phyloP scores from a whole-genome alignment of 2,888 invertebrate species.

The Amiota mariae region DNA sequence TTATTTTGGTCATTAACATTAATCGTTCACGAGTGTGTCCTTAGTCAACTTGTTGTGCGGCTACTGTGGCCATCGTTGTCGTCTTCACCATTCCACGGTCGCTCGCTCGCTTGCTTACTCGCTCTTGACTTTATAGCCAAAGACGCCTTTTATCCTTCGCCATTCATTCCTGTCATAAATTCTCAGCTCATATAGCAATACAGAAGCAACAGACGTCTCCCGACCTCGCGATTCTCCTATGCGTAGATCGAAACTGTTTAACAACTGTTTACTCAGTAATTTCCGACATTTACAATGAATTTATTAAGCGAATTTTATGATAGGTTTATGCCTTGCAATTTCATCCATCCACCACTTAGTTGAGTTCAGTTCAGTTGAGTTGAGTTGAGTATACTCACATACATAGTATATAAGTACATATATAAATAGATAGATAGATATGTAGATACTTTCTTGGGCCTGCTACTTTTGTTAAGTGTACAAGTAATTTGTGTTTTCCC shows the following conservation, averaged over 20 bases:
- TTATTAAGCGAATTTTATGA: slow-evolving; percentile 55
- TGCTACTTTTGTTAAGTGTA: no score
- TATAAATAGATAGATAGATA: background rate
- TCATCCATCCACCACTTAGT: background rate
- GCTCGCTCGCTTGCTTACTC: background rate
- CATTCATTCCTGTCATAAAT: slow-evolving; percentile 34
- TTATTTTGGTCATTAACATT: slow-evolving; percentile 52
- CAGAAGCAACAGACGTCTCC: no score
- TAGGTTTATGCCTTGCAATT: slow-evolving; percentile 38
- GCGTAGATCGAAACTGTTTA: slow-evolving; percentile 40
- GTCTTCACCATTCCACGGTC: background rate
- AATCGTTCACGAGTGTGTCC: slow-evolving; percentile 48
- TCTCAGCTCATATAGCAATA: slow-evolving; percentile 45
- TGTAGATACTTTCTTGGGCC: no score
- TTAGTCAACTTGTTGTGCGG: slow-evolving; percentile 21
- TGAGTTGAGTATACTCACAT: no score
- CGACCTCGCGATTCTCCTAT: background rate
- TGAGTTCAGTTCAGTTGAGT: no score
- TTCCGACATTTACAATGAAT: slow-evolving; percentile 52
- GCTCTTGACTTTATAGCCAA: no score
- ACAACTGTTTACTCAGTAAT: slow-evolving; percentile 63
- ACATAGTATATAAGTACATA: slow-evolving; percentile 5
- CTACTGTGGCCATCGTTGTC: slow-evolving; percentile 8
- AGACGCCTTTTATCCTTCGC: no score
- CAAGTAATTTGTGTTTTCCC: no score